Evolutionary conservation across 2,797 vertebrate species (phyloP), one percentile per base, ranked within the genome.

Genomic region (Tadarida brasiliensis): DNA sequence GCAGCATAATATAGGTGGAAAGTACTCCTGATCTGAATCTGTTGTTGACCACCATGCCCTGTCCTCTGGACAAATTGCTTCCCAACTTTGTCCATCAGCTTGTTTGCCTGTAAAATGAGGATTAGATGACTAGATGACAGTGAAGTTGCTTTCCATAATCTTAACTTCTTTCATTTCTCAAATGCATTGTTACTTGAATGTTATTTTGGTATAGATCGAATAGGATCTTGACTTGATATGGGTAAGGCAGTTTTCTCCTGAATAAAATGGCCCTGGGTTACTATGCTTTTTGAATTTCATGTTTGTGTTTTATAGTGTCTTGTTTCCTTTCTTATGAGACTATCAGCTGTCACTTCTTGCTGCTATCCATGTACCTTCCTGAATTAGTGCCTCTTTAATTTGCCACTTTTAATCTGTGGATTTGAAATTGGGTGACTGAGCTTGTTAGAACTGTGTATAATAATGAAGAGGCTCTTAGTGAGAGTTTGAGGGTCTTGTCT

Each of bases 381-480:
- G 80, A 97, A 68, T 91, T 91, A 89, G 61, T 39, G 44, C 26
- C 30, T 76, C 47, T 96, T n/a, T 80, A 24, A 78, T 87, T 89
- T 87, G 76, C 65, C 15, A 44, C n/a, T 74, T 91, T 94, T 93
- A 93, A 54, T 87, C 30, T 68, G 9, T 96, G 86, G 78, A 70
- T 70, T 77, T 77, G 35, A 85, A 77, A 76, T 44, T 71, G 61
- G 47, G 59, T 71, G 57, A 82, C 63, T 94, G 76, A 94, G 14
- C 49, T 89, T 91, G 4, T 91, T 95, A 90, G 44, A 94, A 78
- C 47, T 56, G 2, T 54, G 70, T 83, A 22, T 70, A 86, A 85
- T 56, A 68, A 15, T 68, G 49, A 94, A 85, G 80, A 95, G 54
- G 67, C 65, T 82, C 28, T 82, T 77, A 61, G 35, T 33, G 35